Percentiles rank a stretch among this genome's conserved stretches.
Evolutionary conservation across 2,113 vertebrate genomes (phyloP).

Genomic region (Amblyopsis rosae): DNA sequence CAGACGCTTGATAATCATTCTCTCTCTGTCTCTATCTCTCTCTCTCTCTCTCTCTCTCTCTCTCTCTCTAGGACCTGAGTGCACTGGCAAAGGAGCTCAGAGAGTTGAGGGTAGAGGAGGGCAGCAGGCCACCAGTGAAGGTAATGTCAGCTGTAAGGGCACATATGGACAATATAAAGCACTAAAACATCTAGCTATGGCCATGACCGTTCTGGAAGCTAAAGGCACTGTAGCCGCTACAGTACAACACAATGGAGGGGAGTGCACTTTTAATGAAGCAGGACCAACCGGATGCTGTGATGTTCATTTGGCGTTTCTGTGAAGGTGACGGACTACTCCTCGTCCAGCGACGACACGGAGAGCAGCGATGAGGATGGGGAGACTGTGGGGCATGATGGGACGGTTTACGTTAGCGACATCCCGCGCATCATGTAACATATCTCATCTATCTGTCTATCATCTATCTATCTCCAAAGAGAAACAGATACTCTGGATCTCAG

Average conservation of each 20-base stretch:
- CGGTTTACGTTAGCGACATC: constrained; percentile 93
- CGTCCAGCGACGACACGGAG: constrained; percentile 92
- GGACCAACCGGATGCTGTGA: background rate
- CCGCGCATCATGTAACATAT: constrained; percentile 91
- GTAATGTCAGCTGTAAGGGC: constrained; percentile 52
- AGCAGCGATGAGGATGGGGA: constrained; percentile 94
- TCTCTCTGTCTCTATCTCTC: constrained; percentile 8
- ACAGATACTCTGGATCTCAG: no score
- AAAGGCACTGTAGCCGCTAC: background rate
- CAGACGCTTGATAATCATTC: background rate
- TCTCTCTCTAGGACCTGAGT: constrained; percentile 85
- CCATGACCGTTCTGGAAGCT: background rate
- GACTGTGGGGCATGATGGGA: constrained; percentile 88
- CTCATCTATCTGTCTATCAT: constrained; percentile 1
- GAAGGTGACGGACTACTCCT: constrained; percentile 96
- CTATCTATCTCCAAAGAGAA: background rate
- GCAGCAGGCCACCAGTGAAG: constrained; percentile 91
- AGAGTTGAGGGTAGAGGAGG: constrained; percentile 93
- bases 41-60: constrained; percentile 2
- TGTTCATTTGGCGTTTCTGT: constrained; percentile 28
- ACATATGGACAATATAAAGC: no score
- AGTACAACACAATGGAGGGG: background rate
- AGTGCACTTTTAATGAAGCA: background rate
- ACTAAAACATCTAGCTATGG: no score
- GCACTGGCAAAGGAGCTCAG: constrained; percentile 94